Base-by-base conservation (phyloP, 2,113 vertebrate species). In the Lonchura striata region DNA sequence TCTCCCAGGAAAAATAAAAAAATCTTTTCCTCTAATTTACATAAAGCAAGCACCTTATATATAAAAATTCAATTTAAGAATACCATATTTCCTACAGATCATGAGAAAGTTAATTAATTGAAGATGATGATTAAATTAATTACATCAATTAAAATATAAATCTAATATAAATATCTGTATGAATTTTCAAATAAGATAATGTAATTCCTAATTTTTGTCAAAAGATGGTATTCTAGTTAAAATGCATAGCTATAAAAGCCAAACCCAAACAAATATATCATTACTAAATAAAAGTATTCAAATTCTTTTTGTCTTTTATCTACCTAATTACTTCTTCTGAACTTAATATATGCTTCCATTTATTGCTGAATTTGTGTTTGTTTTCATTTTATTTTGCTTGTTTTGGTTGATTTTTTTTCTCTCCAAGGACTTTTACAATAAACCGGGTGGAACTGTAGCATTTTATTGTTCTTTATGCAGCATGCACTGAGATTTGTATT, bases 341-440 rank as follows among this genome's bases (percentile, higher is more conserved):
- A 31, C 14, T 82, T 31, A 27, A 47, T 31, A 42, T 7, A 4
- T 61, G 9, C 25, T 61, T 61, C 17, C 8, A 35, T 41, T 47
- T 82, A 18, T 76, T 60, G 9, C 11, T 61, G 39, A 3, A 17
- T 35, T 76, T 75, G 3, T 39, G 21, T 47, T 60, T 69, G 24
- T 4, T 41, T 61, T 54, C 0, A 16, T 53, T 52, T 81, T 23
- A 7, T 7, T 59, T 30, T 52, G 28, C 28, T 28, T 7, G 2
- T 46, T 41, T 25, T 50, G 24, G 4, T 33, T n/a, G 10, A 2
- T 0, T 19, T 70, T 61, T 69, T 31, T 4, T 0, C 1, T 4
- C 11, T 47, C 17, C 30, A 76, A 49, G 11, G 27, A 33, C 14
- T 76, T 76, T 49, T n/a, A 60, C 41, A 75, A 30, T 31, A 60